A percentile compares a stretch with the other conserved stretches of the same genome.
These are phyloP conservation scores for Diorhabda carinulata DNA, from an alignment of 1,140 invertebrate species.

Conservation along the genomic window DNA sequence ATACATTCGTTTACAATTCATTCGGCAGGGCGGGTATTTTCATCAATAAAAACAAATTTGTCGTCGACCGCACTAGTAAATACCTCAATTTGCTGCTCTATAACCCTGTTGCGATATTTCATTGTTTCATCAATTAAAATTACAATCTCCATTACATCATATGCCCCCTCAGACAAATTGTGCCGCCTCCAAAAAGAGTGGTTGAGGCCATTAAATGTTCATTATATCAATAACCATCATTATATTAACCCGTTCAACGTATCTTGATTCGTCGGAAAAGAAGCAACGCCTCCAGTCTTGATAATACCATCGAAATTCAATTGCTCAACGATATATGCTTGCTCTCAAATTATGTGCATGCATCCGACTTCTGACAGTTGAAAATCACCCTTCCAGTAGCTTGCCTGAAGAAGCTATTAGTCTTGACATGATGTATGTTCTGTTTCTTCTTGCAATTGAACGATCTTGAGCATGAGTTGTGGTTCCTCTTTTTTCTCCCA, in stretches of 20 bases:
- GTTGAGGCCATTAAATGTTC: constrained; percentile 8
- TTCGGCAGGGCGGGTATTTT: background rate
- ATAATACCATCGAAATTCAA: background rate
- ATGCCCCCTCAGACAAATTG: background rate
- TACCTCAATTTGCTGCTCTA: background rate
- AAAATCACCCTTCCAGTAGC: constrained; percentile 4
- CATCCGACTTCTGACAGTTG: background rate
- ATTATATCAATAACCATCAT: background rate
- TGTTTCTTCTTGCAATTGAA: constrained; percentile 3
- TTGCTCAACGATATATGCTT: background rate
- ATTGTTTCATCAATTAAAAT: background rate
- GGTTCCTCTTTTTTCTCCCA: background rate
- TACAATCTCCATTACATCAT: background rate
- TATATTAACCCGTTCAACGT: background rate
- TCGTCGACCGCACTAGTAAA: background rate
- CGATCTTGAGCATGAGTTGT: constrained; percentile 6
- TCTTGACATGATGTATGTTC: background rate
- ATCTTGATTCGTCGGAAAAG: background rate
- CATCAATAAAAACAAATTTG: constrained; percentile 4
- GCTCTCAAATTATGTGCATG: background rate
- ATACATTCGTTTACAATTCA: background rate
- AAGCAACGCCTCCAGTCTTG: background rate
- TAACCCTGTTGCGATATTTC: background rate
- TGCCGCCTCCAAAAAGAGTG: constrained; percentile 4
- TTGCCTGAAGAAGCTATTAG: constrained; percentile 4